Evolutionary conservation across 2,888 invertebrate species (phyloP), one percentile per base, ranked within the genome.

Genomic region (Crepidodera aurea): DNA sequence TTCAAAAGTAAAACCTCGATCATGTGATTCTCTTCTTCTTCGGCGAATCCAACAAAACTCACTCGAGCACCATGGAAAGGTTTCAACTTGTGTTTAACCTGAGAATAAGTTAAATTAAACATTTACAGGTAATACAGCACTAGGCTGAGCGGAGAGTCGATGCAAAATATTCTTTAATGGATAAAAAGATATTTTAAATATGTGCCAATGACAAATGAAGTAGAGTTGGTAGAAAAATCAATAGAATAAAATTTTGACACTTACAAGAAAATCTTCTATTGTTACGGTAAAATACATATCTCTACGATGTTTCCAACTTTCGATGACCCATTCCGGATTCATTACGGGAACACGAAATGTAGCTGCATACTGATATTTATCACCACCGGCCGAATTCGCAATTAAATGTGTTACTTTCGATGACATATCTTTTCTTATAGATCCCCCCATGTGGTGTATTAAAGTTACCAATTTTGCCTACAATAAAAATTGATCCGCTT

Each of bases 371-470:
- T 93, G 90, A 82, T 97, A 98, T 84, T 97, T 97, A 73, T 94
- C 93, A 64, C 96, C 96, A 46, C 91, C 91, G 74, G 92, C 92
- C 73, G 88, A 87, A 75, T 92, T 93, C 68, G 97, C 94, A 72
- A 98, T 93, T 71, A 98, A 86, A 85, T 98, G 97, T 56, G 97
- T 98, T 71, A 95, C 92, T 78, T 91, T 91, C 60, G 88, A 87
- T 65, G 89, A 89, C 87, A 94, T 90, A 78, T 97, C 95, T 83
- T 92, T 93, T 69, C 96, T 88, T 76, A 97, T 93, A 74, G 94
- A 94, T 50, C 97, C 98, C 72, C 96, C 96, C 97, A 98, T 97
- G 80, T 92, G 91, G 84, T 97, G 97, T 73, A 97, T 92, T 80
- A 95, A 84, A 73, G 91, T 91, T 73, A 95, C 92, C 80, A 96